Evolutionary conservation across 2,888 invertebrate genomes (phyloP), one percentile per base, ranked within the genome.

Genomic region (Caenorhabditis auriculariae): DNA sequence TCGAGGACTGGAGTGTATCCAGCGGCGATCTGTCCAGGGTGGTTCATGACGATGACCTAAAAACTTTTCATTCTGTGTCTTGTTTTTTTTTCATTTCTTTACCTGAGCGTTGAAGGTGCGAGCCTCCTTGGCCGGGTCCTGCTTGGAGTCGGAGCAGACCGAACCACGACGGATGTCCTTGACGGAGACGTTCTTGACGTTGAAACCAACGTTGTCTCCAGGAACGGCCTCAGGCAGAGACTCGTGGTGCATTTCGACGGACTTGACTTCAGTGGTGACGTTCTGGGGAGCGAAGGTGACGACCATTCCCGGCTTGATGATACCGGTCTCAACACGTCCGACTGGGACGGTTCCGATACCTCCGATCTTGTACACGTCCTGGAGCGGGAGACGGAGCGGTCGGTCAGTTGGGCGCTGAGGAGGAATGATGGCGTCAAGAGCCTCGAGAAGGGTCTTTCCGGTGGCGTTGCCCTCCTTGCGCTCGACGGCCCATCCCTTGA

Each of bases 161-260:
- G 91, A 95, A 74, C 98, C 98, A 89, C 98, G 91, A 86, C 94
- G 91, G 87, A 99, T 88, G 85, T 99, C 98, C 87, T 99, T 98
- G 66, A 99, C 95, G 26, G 96, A 93, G 28, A 99, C 92, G 89
- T 95, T 96, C 90, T 98, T 99, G 44, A 99, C 93, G 88, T 99
- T 99, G 89, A 98, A 99, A 84, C 98, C 98, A 84, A 99, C 98
- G 82, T 98, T 98, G 88, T 98, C 98, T 69, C 75, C 75, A 81
- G 98, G 96, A 41, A 91, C 68, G 59, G 80, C 80, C 69, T 80
- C 80, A 38, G 87, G 86, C 77, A 98, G 88, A 80, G 95, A 91
- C 86, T 96, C 96, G 88, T 98, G 98, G 87, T 98, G 98, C 98
- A 98, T 98, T 87, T 99, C 98, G 76, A 99, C 96, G 63, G 96